phyloP scores from a whole-genome alignment of 2,888 invertebrate genomes.

The Dastarcus helophoroides region DNA sequence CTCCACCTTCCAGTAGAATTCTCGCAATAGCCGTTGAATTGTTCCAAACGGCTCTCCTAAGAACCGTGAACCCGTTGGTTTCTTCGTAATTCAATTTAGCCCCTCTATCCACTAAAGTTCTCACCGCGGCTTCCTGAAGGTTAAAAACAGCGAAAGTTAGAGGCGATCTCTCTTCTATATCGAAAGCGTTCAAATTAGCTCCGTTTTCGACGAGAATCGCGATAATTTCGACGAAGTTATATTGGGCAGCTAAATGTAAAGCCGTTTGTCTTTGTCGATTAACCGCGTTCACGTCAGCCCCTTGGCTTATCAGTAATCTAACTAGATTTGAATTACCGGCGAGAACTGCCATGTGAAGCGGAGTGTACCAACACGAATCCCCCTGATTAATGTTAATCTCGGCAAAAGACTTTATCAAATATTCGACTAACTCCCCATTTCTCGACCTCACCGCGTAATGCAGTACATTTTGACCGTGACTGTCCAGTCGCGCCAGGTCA shows the following conservation, averaged over 20 bases:
- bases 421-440: conserved; percentile 47
- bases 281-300: conserved; percentile 32
- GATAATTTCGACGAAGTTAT: conserved; percentile 43
- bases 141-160: conserved; percentile 37
- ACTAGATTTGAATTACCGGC: conserved; percentile 48
- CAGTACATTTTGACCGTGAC: conserved; percentile 53
- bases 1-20: conserved; percentile 50
- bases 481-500: conserved; percentile 50
- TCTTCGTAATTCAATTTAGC: conserved; percentile 59
- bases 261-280: conserved; percentile 40
- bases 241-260: conserved; percentile 50
- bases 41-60: conserved; percentile 60
- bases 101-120: conserved; percentile 43
- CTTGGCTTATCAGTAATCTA: conserved; percentile 19
- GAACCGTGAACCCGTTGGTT: conserved; percentile 55
- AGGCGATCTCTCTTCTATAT: conserved; percentile 37
- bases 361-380: conserved; percentile 53
- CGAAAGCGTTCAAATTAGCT: conserved; percentile 47
- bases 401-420: conserved; percentile 33
- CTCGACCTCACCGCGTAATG: conserved; percentile 65
- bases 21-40: conserved; percentile 47
- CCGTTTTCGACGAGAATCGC: conserved; percentile 42
- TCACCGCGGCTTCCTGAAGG: conserved; percentile 34
- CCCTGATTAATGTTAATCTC: conserved; percentile 53
- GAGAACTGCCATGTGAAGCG: conserved; percentile 55